Percentiles rank a stretch among this genome's conserved stretches.
Evolutionary conservation across 1,140 invertebrate species (phyloP).

Genomic region (Diachasma alloeum): DNA sequence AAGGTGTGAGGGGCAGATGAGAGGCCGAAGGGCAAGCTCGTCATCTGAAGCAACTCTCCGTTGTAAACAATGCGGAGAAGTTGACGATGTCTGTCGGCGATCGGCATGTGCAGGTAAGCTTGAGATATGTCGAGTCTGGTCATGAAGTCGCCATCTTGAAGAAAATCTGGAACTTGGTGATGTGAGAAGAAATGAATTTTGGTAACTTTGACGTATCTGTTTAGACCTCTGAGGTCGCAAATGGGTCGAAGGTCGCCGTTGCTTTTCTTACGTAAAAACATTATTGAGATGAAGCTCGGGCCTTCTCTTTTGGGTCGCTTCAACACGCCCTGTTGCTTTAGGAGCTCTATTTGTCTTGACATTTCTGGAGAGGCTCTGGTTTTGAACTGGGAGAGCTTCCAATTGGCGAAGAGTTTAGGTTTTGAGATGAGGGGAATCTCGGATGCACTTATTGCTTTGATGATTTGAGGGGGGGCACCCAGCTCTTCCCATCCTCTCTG

Average conservation of each 20-base stretch:
- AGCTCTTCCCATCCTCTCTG: background rate
- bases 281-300: too few relatives aligned
- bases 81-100: background rate
- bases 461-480: too few relatives aligned
- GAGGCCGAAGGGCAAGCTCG: too few relatives aligned
- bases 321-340: too few relatives aligned
- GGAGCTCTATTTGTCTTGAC: too few relatives aligned
- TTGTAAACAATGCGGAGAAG: conserved; percentile 28
- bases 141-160: conserved; percentile 45
- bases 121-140: conserved; percentile 41
- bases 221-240: too few relatives aligned
- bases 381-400: too few relatives aligned
- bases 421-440: background rate
- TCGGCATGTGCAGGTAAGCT: conserved; percentile 42
- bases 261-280: too few relatives aligned
- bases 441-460: background rate
- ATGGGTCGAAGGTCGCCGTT: too few relatives aligned
- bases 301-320: too few relatives aligned
- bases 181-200: conserved; percentile 41
- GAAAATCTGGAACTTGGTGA: conserved; percentile 35
- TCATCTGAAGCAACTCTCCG: conserved; percentile 39
- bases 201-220: conserved; percentile 33
- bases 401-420: conserved; percentile 9
- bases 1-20: too few relatives aligned
- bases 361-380: too few relatives aligned